Base-by-base conservation (phyloP, 2,113 vertebrate genomes). In the Alouatta palliata region DNA sequence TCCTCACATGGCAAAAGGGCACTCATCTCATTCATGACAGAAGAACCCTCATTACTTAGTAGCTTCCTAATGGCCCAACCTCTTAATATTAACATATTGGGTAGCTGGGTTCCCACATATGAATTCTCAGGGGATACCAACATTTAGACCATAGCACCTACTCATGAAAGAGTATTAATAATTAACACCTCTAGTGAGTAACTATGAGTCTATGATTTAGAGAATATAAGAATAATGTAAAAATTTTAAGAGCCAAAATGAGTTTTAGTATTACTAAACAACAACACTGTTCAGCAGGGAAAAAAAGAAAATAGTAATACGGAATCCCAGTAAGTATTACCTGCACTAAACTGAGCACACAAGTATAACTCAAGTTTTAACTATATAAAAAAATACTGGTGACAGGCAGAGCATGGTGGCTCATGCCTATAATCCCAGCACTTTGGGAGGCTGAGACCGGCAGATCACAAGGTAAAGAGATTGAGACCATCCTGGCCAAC, bases 241-340 rank as follows among this genome's bases (percentile, higher is more conserved):
- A 95, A 84, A 77, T 79, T 25, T 64, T 47, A 68, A 91, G 43
- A 68, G 19, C 58, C 43, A 79, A 95, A 92, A 49, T 93, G 56
- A 94, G 10, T 47, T 95, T 90, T 61, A 84, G 17, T 58, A 90
- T 61, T 76, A 88, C 12, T 87, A 87, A 80, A 91, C 30, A 71
- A 27, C 30, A 93, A 61, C 5, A 89, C 23, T 61, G 49, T 96
- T 95, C 27, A 68, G 40, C 20, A 68, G 37, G 17, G 13, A 16
- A 70, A 58, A 88, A 37, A 76, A 75, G 12, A 92, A 87, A 77
- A 80, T 1, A 86, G 11, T 58, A 76, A 73, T 12, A 83, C 2
- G 89, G 66, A 94, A 92, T 85, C 68, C 14, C 32, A 58, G 1
- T 64, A 91, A 94, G 43, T 17, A 77, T 25, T 35, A 58, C 25